Conservation (phyloP, 1,140 invertebrate species). For the Apolygus lucorum region DNA sequence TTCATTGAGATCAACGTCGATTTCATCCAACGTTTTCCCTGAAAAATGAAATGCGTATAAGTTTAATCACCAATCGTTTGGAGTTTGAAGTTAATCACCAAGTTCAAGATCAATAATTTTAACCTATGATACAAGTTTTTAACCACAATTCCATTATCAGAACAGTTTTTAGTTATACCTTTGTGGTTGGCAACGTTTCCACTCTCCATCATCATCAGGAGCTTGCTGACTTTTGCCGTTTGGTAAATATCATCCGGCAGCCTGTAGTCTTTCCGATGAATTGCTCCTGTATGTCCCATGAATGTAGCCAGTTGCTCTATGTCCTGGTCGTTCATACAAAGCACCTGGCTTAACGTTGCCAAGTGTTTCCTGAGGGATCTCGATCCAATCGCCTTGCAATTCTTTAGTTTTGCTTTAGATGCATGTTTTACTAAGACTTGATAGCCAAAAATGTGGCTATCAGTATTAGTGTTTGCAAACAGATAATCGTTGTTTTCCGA, state of each 20-base stretch:
- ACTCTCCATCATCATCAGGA: conserved; percentile 33
- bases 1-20: background rate
- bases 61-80: too few relatives aligned
- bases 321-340: conserved; percentile 16
- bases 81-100: too few relatives aligned
- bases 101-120: too few relatives aligned
- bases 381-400: conserved; percentile 17
- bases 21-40: background rate
- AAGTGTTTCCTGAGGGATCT: conserved; percentile 8
- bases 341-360: conserved; percentile 17
- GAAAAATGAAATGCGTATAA: too few relatives aligned
- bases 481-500: background rate
- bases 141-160: too few relatives aligned
- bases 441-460: conserved; percentile 13
- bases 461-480: background rate
- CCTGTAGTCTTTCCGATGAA: conserved; percentile 3
- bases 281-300: conserved; percentile 22
- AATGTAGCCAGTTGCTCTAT: conserved; percentile 27
- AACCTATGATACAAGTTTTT: too few relatives aligned
- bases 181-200: conserved; percentile 31
- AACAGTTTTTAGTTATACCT: too few relatives aligned
- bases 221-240: conserved; percentile 31
- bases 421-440: conserved; percentile 21
- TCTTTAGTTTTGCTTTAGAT: conserved; percentile 10
- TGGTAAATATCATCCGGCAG: conserved; percentile 8